phyloP scores from a whole-genome alignment of 2,888 invertebrate genomes.

The Scelioninae gen. 2 region DNA sequence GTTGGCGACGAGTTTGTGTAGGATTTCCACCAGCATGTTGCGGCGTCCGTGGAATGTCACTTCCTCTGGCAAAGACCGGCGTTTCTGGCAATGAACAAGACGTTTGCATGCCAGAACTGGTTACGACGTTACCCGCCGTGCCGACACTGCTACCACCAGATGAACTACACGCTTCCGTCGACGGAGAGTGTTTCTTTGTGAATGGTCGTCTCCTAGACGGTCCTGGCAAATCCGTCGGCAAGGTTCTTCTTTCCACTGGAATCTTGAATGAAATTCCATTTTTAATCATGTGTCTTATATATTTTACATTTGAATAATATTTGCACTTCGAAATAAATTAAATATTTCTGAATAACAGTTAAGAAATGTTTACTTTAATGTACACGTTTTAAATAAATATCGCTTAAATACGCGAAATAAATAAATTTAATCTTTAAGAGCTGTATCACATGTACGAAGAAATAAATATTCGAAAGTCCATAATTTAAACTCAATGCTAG shows the following conservation, averaged over 20 bases:
- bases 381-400: too few relatives aligned
- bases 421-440: constrained; percentile 4
- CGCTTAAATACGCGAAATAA: background rate
- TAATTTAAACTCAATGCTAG: constrained; percentile 43
- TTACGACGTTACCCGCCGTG: constrained; percentile 77
- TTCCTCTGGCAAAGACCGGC: constrained; percentile 88
- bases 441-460: constrained; percentile 5
- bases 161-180: constrained; percentile 88
- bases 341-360: too few relatives aligned
- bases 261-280: too few relatives aligned
- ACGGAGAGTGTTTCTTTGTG: constrained; percentile 77
- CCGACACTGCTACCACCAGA: constrained; percentile 89
- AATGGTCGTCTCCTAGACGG: constrained; percentile 75
- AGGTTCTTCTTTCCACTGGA: constrained; percentile 81
- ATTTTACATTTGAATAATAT: too few relatives aligned
- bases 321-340: too few relatives aligned
- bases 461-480: constrained; percentile 36
- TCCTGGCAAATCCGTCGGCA: constrained; percentile 83
- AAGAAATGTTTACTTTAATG: too few relatives aligned
- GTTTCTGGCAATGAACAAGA: constrained; percentile 93
- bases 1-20: constrained; percentile 70
- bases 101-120: constrained; percentile 81
- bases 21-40: constrained; percentile 78
- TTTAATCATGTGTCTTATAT: too few relatives aligned
- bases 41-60: constrained; percentile 89